phyloP scores from a whole-genome alignment of 2,797 vertebrate genomes.

The Tamandua tetradactyla region DNA sequence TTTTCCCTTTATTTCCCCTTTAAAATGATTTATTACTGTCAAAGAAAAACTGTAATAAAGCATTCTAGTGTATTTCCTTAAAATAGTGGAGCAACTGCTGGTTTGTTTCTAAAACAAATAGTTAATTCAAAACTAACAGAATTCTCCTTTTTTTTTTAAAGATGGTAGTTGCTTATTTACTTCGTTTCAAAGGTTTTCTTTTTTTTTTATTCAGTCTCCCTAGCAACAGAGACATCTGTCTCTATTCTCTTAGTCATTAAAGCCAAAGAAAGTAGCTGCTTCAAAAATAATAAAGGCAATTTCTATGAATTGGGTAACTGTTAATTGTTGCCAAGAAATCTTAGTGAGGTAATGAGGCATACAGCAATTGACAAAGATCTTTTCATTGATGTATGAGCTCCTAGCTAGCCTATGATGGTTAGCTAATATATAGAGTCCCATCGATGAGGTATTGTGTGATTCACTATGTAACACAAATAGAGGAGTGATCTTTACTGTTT shows the following conservation, averaged over 20 bases:
- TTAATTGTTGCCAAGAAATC: constrained; percentile 87
- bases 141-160: constrained; percentile 73
- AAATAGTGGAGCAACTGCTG: constrained; percentile 70
- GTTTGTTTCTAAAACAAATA: constrained; percentile 80
- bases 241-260: constrained; percentile 87
- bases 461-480: constrained; percentile 73
- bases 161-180: constrained; percentile 83
- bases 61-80: constrained; percentile 59
- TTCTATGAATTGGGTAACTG: constrained; percentile 84
- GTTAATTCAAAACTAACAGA: constrained; percentile 80
- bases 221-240: constrained; percentile 88
- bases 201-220: constrained; percentile 81
- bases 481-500: constrained; percentile 79
- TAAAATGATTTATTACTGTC: constrained; percentile 67
- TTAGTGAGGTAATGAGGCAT: constrained; percentile 84
- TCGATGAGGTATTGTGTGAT: constrained; percentile 67
- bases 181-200: constrained; percentile 79
- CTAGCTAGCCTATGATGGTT: constrained; percentile 81
- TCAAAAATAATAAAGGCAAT: constrained; percentile 86
- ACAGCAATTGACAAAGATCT: constrained; percentile 84
- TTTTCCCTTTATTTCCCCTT: constrained; percentile 41
- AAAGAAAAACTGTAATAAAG: constrained; percentile 62
- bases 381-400: constrained; percentile 82
- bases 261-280: constrained; percentile 85
- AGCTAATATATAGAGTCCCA: constrained; percentile 79